Evolutionary conservation across 2,888 invertebrate genomes (phyloP).

Genomic region (Plutella xylostella): DNA sequence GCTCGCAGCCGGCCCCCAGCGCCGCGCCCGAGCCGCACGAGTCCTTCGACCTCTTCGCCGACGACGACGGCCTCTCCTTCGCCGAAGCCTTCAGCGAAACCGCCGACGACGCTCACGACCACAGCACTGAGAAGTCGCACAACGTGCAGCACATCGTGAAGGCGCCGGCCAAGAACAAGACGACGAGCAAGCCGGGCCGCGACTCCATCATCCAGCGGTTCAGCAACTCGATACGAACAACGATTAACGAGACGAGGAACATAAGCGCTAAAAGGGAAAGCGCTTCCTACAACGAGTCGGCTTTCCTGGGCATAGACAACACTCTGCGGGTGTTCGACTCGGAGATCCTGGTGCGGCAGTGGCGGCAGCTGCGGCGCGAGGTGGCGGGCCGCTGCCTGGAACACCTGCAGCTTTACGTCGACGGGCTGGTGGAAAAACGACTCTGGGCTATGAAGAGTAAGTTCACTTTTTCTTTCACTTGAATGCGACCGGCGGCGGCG

Average conservation of each 20-base stretch:
- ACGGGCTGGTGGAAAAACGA: conserved; percentile 65
- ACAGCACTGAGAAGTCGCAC: conserved; percentile 53
- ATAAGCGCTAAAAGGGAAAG: conserved; percentile 27
- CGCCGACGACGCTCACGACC: conserved; percentile 29
- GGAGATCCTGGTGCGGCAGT: conserved; percentile 66
- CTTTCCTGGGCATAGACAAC: conserved; percentile 48
- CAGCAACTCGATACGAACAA: conserved; percentile 39
- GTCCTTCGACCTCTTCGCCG: conserved; percentile 46
- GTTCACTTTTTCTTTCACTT: too few relatives aligned
- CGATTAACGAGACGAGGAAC: conserved; percentile 48
- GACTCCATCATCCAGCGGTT: conserved; percentile 38
- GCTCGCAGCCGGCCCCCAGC: conserved; percentile 31
- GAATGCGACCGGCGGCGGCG: too few relatives aligned
- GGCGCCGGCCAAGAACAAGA: conserved; percentile 39
- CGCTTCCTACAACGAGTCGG: conserved; percentile 11
- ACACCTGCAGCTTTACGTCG: conserved; percentile 72
- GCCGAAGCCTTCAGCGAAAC: conserved; percentile 40
- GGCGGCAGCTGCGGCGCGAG: conserved; percentile 55
- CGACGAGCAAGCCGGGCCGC: conserved; percentile 35
- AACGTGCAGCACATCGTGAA: conserved; percentile 61
- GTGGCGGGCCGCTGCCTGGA: conserved; percentile 63
- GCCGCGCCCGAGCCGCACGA: conserved; percentile 30
- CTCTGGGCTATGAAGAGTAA: conserved; percentile 81
- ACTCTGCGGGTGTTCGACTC: conserved; percentile 70
- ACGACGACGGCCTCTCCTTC: conserved; percentile 54